Evolutionary conservation across 2,113 vertebrate species (phyloP).

Genomic region (Brachypteracias leptosomus): DNA sequence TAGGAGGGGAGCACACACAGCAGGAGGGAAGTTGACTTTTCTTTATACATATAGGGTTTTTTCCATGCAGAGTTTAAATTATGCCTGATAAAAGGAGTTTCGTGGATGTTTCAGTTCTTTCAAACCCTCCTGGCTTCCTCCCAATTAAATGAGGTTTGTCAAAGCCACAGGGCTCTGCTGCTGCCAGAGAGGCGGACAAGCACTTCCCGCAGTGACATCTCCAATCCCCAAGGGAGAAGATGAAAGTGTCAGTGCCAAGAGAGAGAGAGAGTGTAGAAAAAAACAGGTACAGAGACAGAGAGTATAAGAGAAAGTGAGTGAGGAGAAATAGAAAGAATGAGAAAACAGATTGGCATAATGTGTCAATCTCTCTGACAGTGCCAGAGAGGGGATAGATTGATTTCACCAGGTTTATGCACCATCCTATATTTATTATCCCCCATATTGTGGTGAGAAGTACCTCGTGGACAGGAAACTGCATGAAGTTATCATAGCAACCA

Average conservation of each 20-base stretch:
- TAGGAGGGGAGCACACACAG: constrained; percentile 72
- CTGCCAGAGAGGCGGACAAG: constrained; percentile 82
- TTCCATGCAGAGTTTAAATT: constrained; percentile 89
- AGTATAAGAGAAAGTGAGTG: constrained; percentile 11
- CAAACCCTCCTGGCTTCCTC: constrained; percentile 87
- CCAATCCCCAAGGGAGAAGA: constrained; percentile 83
- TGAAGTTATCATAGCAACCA: constrained; percentile 22
- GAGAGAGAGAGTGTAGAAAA: constrained; percentile 55
- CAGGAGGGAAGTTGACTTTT: constrained; percentile 87
- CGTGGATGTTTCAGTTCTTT: constrained; percentile 87
- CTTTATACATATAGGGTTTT: constrained; percentile 88
- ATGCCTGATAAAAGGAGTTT: constrained; percentile 88
- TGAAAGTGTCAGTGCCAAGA: constrained; percentile 76
- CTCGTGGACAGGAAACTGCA: not conserved
- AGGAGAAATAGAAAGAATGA: constrained; percentile 34
- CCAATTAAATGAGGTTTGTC: constrained; percentile 91
- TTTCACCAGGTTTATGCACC: not conserved
- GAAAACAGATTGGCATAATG: constrained; percentile 14
- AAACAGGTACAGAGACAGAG: constrained; percentile 70
- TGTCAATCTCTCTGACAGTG: not conserved
- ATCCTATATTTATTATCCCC: not conserved
- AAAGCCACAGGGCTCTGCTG: constrained; percentile 87
- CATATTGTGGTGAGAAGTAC: not conserved
- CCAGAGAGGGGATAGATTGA: not conserved
- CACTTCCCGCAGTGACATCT: constrained; percentile 86